phyloP scores from a whole-genome alignment of 2,888 invertebrate genomes.

The Ochropleura leucogaster region DNA sequence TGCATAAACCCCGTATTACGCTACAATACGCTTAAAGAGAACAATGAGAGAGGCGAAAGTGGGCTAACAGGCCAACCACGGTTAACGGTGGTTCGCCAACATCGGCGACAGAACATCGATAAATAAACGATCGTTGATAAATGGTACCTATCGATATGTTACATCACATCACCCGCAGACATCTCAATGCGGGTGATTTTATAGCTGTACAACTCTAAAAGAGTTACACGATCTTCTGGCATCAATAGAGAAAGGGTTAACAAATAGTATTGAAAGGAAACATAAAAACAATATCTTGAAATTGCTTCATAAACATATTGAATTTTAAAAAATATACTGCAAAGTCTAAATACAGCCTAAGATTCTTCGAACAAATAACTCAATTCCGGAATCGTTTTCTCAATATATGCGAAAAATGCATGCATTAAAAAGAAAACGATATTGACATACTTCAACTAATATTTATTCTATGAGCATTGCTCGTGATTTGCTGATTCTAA shows the following conservation, averaged over 20 bases:
- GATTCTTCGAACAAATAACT: not conserved
- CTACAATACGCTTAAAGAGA: conserved; percentile 38
- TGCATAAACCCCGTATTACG: conserved; percentile 30
- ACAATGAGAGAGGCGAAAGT: conserved; percentile 68
- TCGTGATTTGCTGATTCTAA: conserved; percentile 26
- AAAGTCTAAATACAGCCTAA: not conserved
- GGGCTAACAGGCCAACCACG: conserved; percentile 66
- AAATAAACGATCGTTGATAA: conserved; percentile 63
- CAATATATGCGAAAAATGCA: conserved; percentile 19
- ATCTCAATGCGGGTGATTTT: conserved; percentile 18
- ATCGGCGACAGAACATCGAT: conserved; percentile 58
- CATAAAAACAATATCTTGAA: not conserved
- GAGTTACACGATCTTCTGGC: not conserved
- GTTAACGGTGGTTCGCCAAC: conserved; percentile 60
- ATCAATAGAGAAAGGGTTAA: not conserved
- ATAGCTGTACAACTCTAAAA: not conserved
- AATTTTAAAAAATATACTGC: not conserved
- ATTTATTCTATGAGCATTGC: conserved; percentile 11
- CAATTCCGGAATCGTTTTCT: not conserved
- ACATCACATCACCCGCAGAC: conserved; percentile 32
- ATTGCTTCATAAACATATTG: not conserved
- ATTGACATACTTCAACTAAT: conserved; percentile 32
- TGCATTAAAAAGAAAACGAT: conserved; percentile 13
- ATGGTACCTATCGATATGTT: conserved; percentile 44
- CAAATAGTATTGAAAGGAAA: not conserved